Evolutionary conservation across 2,888 invertebrate species (phyloP).

Genomic region (Corythucha ciliata): DNA sequence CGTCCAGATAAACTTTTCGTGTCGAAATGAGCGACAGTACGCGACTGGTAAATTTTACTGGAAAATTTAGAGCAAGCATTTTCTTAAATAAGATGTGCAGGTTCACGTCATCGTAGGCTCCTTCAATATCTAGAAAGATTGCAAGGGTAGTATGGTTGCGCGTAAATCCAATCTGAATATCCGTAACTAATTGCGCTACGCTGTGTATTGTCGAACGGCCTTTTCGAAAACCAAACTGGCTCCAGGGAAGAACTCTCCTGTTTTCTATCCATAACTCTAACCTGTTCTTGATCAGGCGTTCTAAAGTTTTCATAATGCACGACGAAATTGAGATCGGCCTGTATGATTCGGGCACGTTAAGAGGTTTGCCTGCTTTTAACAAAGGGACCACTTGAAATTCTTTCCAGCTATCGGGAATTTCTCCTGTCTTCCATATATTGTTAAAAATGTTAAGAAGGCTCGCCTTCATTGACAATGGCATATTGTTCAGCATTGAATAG

Average conservation of each 20-base stretch:
- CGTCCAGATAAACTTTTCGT: background rate
- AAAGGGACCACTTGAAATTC: slow-evolving; percentile 7
- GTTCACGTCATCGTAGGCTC: slow-evolving; percentile 9
- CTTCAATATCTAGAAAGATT: slow-evolving; percentile 7
- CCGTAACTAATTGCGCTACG: background rate
- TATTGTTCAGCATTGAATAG: background rate
- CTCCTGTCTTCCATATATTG: slow-evolving; percentile 2
- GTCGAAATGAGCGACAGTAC: slow-evolving; percentile 1
- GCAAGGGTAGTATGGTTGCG: slow-evolving; percentile 4
- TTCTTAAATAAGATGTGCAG: background rate
- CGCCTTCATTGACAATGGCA: background rate
- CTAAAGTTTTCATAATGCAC: slow-evolving; percentile 10
- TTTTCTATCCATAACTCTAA: slow-evolving; percentile 8
- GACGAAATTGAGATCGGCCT: slow-evolving; percentile 8
- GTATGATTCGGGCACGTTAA: slow-evolving; percentile 2
- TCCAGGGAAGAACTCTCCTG: background rate
- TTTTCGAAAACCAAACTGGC: slow-evolving; percentile 9
- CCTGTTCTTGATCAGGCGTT: slow-evolving; percentile 4
- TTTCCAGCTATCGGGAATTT: slow-evolving; percentile 1
- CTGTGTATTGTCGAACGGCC: slow-evolving; percentile 6
- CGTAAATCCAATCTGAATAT: slow-evolving; percentile 4
- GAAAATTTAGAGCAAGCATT: background rate
- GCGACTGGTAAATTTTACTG: background rate
- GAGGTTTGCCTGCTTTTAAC: slow-evolving; percentile 2
- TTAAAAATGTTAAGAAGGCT: slow-evolving; percentile 3